phyloP scores from a whole-genome alignment of 2,888 invertebrate genomes.

The Cloeon dipterum region DNA sequence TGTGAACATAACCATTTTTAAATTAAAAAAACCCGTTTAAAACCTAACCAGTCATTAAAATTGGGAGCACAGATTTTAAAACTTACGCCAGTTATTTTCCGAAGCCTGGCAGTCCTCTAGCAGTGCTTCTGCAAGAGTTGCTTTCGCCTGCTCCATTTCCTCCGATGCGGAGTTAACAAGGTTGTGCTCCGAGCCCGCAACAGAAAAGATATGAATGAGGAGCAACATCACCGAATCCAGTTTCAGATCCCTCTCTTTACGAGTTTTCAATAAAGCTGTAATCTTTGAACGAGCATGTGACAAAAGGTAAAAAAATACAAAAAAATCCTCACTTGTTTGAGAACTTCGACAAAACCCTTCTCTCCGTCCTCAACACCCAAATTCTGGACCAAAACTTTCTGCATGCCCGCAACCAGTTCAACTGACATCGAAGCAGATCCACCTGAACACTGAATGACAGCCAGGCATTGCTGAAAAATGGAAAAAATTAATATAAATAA shows the following conservation, averaged over 20 bases:
- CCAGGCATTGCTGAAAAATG: slow-evolving; percentile 1
- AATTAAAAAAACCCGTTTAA: too few species aligned
- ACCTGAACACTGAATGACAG: background rate
- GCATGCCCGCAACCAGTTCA: background rate
- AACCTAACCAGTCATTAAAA: too few species aligned
- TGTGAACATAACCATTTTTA: too few species aligned
- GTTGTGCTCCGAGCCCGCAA: slow-evolving; percentile 15
- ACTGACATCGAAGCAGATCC: background rate
- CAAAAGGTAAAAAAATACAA: background rate
- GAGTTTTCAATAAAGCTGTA: slow-evolving; percentile 28
- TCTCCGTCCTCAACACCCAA: background rate
- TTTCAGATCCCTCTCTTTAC: slow-evolving; percentile 25
- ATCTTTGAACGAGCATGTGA: slow-evolving; percentile 22
- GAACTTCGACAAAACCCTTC: background rate
- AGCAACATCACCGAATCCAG: slow-evolving; percentile 32
- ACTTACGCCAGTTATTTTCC: background rate
- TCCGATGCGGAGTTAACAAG: background rate
- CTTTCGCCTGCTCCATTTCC: background rate
- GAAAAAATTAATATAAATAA: too few species aligned
- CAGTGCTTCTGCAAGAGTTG: background rate
- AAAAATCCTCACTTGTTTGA: background rate
- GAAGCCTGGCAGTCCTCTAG: background rate
- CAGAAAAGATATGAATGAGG: slow-evolving; percentile 32
- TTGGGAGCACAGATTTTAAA: too few species aligned
- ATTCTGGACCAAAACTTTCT: background rate